Conservation (phyloP, 1,140 invertebrate genomes). For the Liolophura sinensis region DNA sequence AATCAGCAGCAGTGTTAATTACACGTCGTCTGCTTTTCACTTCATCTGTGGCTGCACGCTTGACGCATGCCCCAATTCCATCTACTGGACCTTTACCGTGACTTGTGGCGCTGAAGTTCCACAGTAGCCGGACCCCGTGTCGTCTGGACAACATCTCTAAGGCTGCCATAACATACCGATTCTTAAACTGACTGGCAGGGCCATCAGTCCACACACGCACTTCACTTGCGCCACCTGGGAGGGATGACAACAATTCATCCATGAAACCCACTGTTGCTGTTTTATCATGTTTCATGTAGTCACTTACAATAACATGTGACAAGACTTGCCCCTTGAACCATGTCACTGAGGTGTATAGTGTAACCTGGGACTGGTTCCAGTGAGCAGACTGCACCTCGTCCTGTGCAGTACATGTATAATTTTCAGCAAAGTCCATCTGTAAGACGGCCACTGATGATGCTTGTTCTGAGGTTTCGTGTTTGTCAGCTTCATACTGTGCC, state of each 20-base stretch:
- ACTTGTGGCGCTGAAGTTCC: background rate
- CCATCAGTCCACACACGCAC: background rate
- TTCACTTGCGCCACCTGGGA: no score
- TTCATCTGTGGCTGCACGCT: background rate
- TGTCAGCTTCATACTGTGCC: no score
- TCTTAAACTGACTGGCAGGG: background rate
- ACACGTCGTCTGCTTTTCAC: background rate
- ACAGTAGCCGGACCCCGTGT: background rate
- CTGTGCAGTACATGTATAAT: constrained; percentile 8
- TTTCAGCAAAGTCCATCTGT: constrained; percentile 15
- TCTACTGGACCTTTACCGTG: background rate
- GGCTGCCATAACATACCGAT: background rate
- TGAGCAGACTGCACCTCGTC: constrained; percentile 14
- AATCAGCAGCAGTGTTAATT: background rate
- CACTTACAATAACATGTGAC: no score
- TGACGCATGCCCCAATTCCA: background rate
- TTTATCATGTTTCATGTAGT: background rate
- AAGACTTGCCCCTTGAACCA: no score
- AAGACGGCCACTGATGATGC: no score
- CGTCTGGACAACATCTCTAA: background rate
- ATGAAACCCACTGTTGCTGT: background rate
- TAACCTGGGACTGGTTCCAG: constrained; percentile 13
- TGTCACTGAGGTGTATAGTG: constrained; percentile 14
- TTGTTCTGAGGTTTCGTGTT: no score
- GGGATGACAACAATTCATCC: background rate